phyloP scores from a whole-genome alignment of 37 sponge, comb jelly and placozoan species.

The Beroe forskalii region DNA sequence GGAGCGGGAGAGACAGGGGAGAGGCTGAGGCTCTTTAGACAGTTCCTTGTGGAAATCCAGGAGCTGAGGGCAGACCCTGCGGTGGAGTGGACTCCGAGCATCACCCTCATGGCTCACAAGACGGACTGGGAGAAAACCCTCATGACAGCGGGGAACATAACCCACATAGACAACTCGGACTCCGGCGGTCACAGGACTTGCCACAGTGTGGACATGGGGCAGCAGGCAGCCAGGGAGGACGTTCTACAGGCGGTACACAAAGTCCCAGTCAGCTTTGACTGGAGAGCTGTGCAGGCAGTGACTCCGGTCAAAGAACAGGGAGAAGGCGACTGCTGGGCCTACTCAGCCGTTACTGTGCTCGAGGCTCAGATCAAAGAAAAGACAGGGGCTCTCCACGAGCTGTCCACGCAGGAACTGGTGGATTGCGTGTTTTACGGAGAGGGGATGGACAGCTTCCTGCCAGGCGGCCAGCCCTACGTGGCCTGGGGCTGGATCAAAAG shows the following conservation, averaged over 20 bases:
- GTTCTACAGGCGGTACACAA: background rate
- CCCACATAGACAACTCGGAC: background rate
- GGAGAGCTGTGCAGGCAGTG: background rate
- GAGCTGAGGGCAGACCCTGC: background rate
- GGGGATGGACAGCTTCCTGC: background rate
- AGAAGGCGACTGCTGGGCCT: background rate
- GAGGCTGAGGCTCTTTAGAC: background rate
- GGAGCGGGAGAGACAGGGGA: background rate
- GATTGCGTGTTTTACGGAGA: background rate
- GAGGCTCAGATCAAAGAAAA: background rate
- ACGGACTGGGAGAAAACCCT: background rate
- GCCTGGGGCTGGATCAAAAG: background rate
- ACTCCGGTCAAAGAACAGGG: background rate
- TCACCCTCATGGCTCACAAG: background rate
- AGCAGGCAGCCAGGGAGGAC: too few species aligned
- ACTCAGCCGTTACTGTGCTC: background rate
- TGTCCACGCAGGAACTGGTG: background rate
- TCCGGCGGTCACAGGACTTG: background rate
- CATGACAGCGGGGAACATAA: background rate
- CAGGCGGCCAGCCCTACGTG: background rate
- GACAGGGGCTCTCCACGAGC: background rate
- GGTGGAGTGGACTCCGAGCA: background rate
- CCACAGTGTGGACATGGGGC: background rate
- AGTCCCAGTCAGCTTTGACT: background rate
- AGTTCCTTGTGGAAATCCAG: background rate